Evolutionary conservation across 2,888 invertebrate species (phyloP).

Genomic region (Marronus borbonicus): DNA sequence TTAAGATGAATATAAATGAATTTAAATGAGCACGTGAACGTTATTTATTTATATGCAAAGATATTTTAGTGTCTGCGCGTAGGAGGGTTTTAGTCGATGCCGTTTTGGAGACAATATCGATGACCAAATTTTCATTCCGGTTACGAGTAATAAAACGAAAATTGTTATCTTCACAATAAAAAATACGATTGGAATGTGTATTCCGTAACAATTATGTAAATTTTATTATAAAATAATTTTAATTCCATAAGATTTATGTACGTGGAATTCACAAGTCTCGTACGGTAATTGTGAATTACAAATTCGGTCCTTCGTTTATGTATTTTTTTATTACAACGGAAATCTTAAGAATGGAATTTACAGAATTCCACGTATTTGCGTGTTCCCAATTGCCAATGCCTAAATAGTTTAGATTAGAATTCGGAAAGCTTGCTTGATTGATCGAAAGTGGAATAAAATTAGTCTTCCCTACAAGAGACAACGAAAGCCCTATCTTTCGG

Average conservation of each 20-base stretch:
- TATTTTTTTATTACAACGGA: constrained; percentile 2
- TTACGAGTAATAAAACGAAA: background rate
- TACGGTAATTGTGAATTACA: constrained; percentile 14
- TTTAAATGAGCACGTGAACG: constrained; percentile 15
- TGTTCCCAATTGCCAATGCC: too few species aligned
- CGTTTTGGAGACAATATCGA: background rate
- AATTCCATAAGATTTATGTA: constrained; percentile 22
- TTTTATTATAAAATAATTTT: constrained; percentile 18
- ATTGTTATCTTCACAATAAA: background rate
- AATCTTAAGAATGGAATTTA: background rate
- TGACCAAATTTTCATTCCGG: background rate
- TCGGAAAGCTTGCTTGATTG: too few species aligned
- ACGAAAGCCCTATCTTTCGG: too few species aligned
- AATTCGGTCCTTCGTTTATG: constrained; percentile 4
- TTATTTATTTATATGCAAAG: background rate
- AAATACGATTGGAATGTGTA: background rate
- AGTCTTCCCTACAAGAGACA: too few species aligned
- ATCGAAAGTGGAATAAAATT: too few species aligned
- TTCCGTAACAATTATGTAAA: constrained; percentile 30
- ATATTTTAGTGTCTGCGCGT: background rate
- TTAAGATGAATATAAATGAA: constrained; percentile 17
- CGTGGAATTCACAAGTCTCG: background rate
- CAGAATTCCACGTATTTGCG: background rate
- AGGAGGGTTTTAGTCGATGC: background rate
- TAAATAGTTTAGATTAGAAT: too few species aligned